Percentiles rank a stretch among this genome's conserved stretches.
Conservation (phyloP, 1,140 invertebrate species). For the Muscidifurax raptorellus region DNA sequence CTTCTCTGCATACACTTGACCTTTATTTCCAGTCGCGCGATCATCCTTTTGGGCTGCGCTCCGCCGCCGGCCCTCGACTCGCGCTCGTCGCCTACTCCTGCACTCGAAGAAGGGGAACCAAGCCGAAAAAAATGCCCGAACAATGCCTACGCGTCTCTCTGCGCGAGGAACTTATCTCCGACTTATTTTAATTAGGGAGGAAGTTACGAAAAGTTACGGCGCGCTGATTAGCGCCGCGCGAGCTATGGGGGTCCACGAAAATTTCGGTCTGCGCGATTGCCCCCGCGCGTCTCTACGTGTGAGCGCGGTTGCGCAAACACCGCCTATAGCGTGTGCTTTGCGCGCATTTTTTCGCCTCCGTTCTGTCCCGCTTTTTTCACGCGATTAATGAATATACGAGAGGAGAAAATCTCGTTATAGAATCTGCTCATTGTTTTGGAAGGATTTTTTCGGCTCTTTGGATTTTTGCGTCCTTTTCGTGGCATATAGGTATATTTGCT, state of each 20-base stretch:
- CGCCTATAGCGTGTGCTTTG: not conserved
- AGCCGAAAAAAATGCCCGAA: conserved; percentile 58
- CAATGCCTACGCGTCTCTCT: conserved; percentile 58
- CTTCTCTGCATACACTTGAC: conserved; percentile 68
- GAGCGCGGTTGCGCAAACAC: not conserved
- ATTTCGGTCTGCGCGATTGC: conserved; percentile 58
- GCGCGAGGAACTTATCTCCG: conserved; percentile 67
- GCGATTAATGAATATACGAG: conserved; percentile 47
- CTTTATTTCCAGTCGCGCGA: conserved; percentile 67
- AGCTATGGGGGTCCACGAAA: conserved; percentile 58
- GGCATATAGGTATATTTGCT: not conserved
- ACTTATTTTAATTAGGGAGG: conserved; percentile 73
- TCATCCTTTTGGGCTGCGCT: conserved; percentile 29
- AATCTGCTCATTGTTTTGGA: conserved; percentile 47
- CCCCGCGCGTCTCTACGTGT: not conserved
- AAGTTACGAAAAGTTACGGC: conserved; percentile 69
- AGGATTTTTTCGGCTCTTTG: not conserved
- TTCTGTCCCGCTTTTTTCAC: conserved; percentile 31
- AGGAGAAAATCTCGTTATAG: conserved; percentile 27
- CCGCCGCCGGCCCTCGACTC: not conserved
- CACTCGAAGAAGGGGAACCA: not conserved
- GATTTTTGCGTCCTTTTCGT: not conserved
- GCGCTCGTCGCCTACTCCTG: not conserved
- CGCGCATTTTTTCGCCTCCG: not conserved
- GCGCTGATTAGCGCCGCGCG: conserved; percentile 56